Base-by-base conservation (phyloP, 2,888 invertebrate species). In the Rosalia funebris region DNA sequence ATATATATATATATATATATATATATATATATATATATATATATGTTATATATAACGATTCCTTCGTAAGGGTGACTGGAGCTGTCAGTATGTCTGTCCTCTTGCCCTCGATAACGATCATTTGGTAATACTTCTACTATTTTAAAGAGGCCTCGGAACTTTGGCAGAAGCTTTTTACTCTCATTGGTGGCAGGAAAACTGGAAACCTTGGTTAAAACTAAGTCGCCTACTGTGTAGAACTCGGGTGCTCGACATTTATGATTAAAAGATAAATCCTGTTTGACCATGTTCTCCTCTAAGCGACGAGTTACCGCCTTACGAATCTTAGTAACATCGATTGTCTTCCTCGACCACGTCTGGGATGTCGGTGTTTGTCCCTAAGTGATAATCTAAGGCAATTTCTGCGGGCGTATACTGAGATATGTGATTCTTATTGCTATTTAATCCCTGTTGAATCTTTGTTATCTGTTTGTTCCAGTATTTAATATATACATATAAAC, bases 191-290 rank as follows among this genome's bases (percentile, higher is more conserved):
- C 42, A 11, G 60, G 55, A 47, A 50, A 55, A 46, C 58, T 63
- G n/a, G 55, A 47, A 12, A 55, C 41, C 41, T 58, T 64, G 11
- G 56, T 64, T 34, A 58, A 45, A n/a, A 61, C 64, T 25, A 55
- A 50, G 11, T 58, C 58, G 11, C 57, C 61, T 39, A 64, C 54
- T n/a, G 46, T 36, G 42, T 37, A 61, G 11, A 32, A 16, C 11
- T 37, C 50, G 9, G 50, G 50, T 36, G 54, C 42, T 10, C 48
- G 19, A 1, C 55, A 31, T 20, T 58, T 57, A 15, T 58, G 39
- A 44, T 48, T 61, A 16, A 61, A 54, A 12, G 19, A 19, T n/a
- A 39, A 17, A 20, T 61, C 31, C 32, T 57, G 47, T 44, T 53
- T 46, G 3, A 11, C 36, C 34, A 41, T 4, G 19, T 48, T 59